A percentile compares a stretch with the other conserved stretches of the same genome.
phyloP scores from a whole-genome alignment of 2,888 invertebrate genomes.

The Mythimna lalbum region DNA sequence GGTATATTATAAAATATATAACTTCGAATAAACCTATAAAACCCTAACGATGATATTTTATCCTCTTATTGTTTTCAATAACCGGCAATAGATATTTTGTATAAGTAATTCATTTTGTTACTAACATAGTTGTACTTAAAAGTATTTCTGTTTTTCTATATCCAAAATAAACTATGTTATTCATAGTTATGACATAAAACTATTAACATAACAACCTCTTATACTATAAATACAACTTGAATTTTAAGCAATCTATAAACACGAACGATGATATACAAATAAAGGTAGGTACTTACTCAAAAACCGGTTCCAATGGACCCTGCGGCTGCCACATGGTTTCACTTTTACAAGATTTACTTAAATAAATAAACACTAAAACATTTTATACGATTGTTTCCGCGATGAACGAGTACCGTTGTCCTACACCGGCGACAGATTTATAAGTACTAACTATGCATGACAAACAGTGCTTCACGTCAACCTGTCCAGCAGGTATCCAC shows the following conservation, averaged over 20 bases:
- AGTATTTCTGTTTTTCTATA: too few relatives aligned
- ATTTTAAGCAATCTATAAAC: background rate
- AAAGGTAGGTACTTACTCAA: constrained; percentile 71
- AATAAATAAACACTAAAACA: constrained; percentile 29
- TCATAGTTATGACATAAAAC: background rate
- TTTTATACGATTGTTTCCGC: background rate
- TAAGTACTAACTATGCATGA: constrained; percentile 11
- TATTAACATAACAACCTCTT: background rate
- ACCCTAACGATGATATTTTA: too few relatives aligned
- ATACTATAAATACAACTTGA: background rate
- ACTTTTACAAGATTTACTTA: background rate
- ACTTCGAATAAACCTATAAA: too few relatives aligned
- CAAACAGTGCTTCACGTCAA: constrained; percentile 13
- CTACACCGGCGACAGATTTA: constrained; percentile 11
- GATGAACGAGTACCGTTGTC: background rate
- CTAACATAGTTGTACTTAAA: too few relatives aligned
- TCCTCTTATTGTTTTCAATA: too few relatives aligned
- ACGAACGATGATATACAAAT: background rate
- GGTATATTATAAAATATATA: too few relatives aligned
- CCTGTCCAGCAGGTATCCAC: constrained; percentile 40
- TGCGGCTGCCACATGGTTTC: constrained; percentile 72
- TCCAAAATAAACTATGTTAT: too few relatives aligned
- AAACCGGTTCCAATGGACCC: constrained; percentile 67
- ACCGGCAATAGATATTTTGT: too few relatives aligned
- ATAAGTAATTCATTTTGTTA: too few relatives aligned